A percentile compares a stretch with the other conserved stretches of the same genome.
Conservation (phyloP, 2,888 invertebrate genomes). For the Trichopoda pennipes region DNA sequence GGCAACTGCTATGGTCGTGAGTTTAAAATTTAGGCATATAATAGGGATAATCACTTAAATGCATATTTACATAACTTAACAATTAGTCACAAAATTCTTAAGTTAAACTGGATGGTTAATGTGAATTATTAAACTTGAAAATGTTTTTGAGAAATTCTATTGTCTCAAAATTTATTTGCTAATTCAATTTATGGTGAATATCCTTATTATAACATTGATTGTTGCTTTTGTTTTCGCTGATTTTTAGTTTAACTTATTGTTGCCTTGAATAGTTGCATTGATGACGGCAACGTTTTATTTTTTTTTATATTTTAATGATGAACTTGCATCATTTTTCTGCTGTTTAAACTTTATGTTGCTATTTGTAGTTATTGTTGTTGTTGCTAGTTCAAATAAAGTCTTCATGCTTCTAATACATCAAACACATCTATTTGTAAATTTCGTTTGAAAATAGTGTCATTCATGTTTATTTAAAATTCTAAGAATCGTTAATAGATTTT, state of each 20-base stretch:
- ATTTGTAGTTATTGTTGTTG: conserved; percentile 17
- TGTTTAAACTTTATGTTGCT: conserved; percentile 15
- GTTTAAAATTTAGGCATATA: conserved; percentile 7
- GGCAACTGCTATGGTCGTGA: conserved; percentile 24
- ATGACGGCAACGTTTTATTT: conserved; percentile 26
- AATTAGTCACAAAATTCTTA: too few relatives aligned
- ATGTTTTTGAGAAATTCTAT: neutral
- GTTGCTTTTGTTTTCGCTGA: conserved; percentile 23
- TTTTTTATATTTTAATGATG: conserved; percentile 51
- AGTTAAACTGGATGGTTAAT: too few relatives aligned
- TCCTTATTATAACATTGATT: conserved; percentile 22
- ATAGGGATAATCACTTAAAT: conserved; percentile 21
- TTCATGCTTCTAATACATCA: conserved; percentile 52
- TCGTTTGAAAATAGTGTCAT: conserved; percentile 69
- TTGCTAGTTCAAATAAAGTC: conserved; percentile 28
- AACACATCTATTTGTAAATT: conserved; percentile 65
- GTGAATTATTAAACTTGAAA: too few relatives aligned
- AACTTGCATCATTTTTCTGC: conserved; percentile 58
- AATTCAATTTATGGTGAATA: neutral
- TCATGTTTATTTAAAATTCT: conserved; percentile 68
- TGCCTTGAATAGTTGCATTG: conserved; percentile 50
- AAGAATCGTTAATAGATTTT: conserved; percentile 68
- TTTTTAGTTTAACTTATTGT: conserved; percentile 29
- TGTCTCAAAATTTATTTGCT: neutral
- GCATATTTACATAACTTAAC: neutral